Evolutionary conservation across 30 jellyfish, hydroid and myxozoan species (phyloP).

Genomic region (Catostylus mosaicus): DNA sequence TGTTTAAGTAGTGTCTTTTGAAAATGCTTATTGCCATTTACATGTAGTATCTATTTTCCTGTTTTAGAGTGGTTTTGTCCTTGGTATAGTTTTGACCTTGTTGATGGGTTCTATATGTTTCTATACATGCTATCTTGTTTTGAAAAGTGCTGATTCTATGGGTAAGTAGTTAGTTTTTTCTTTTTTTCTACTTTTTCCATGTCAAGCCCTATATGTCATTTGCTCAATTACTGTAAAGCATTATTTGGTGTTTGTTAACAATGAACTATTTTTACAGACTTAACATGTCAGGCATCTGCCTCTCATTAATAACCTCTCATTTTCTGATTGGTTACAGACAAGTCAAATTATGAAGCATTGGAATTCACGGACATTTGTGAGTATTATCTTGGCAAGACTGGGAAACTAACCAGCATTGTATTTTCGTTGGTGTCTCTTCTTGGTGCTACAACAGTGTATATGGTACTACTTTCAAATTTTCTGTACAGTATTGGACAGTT

Average conservation of each 20-base stretch:
- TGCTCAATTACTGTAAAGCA: neutral
- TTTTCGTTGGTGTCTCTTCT: slow-evolving; percentile 85
- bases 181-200: neutral
- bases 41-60: neutral
- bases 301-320: neutral
- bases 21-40: too few species aligned
- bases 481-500: slow-evolving; percentile 87
- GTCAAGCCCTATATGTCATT: neutral
- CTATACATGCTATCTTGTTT: slow-evolving; percentile 79
- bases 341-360: slow-evolving; percentile 65
- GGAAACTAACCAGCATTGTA: slow-evolving; percentile 55
- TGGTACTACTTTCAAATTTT: slow-evolving; percentile 92
- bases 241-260: too few species aligned
- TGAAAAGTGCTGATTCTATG: slow-evolving; percentile 67
- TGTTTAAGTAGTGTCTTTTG: too few species aligned
- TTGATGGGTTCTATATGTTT: slow-evolving; percentile 84
- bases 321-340: slow-evolving; percentile 13
- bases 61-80: slow-evolving; percentile 90
- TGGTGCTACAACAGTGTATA: slow-evolving; percentile 90
- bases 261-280: too few species aligned
- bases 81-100: slow-evolving; percentile 66
- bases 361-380: slow-evolving; percentile 94
- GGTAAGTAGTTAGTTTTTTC: slow-evolving; percentile 38
- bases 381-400: slow-evolving; percentile 79
- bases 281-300: neutral